Evolutionary conservation across 2,113 vertebrate genomes (phyloP).

Genomic region (Pavo muticus): DNA sequence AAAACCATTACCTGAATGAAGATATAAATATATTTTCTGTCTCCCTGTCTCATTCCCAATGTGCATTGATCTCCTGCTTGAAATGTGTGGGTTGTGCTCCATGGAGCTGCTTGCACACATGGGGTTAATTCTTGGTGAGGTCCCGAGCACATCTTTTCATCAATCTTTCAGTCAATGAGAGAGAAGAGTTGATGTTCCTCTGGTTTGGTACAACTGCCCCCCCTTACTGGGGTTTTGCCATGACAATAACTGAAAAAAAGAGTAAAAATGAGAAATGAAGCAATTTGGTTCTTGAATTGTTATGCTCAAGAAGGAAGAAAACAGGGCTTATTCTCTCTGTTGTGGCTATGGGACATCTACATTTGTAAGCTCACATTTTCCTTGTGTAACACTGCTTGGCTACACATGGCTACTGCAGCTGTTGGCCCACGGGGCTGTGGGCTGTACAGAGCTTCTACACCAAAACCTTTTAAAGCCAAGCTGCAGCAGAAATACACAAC

Average conservation of each 20-base stretch:
- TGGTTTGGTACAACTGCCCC: background rate
- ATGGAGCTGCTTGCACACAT: fast-evolving
- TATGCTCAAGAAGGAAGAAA: background rate
- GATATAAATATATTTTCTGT: background rate
- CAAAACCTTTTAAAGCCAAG: background rate
- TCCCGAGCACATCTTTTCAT: background rate
- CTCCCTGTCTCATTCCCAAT: background rate
- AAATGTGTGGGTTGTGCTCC: background rate
- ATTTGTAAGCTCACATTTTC: background rate
- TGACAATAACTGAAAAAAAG: conserved; percentile 21
- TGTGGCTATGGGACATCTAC: background rate
- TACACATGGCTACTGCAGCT: background rate
- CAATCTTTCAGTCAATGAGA: background rate
- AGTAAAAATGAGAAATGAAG: background rate
- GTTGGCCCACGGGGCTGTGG: background rate
- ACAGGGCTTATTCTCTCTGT: background rate
- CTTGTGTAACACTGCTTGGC: background rate
- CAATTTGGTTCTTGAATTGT: background rate
- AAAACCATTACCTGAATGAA: background rate
- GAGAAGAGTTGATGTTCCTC: background rate
- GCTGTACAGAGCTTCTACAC: background rate
- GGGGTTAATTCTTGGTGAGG: background rate
- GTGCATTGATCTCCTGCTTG: background rate
- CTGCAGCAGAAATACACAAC: background rate
- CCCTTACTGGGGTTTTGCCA: background rate